Base-by-base conservation (phyloP, 2,888 invertebrate species). In the Orthosia incerta region DNA sequence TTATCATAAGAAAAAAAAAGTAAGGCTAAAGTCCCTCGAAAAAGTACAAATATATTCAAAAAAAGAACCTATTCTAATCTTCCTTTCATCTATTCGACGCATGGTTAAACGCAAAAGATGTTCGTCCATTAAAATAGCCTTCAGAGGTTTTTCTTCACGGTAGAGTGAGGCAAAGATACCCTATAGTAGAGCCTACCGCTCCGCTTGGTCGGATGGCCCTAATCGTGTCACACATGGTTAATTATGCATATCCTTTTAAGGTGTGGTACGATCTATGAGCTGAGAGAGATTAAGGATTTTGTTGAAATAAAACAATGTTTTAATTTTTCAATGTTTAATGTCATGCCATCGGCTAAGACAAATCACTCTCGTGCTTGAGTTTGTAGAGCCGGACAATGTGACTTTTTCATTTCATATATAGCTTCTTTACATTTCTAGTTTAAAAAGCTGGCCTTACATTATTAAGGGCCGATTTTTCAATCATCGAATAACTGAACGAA, bases 191-290 rank as follows among this genome's bases (percentile, higher is more conserved):
- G 77, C 82, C 86, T 86, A 83, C 79, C 80, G 86, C 91, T 91
- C 86, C 84, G 88, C 84, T 90, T 86, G 89, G 76, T 87, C 70
- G 89, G 87, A 86, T 86, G 88, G 82, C 83, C 90, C 90, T 93
- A 93, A 94, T 94, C 94, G 92, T 78, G 91, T 94, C 93, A 93
- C 92, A 92, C 92, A 93, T 92, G 93, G 90, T 93, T 94, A 94
- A 94, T 94, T 94, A 94, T 94, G 93, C 92, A 94, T 94, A 89
- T 88, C 92, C 92, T 90, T 91, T 91, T 89, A 88, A 83, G 77
- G 73, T 83, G 66, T 64, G 85, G 82, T 67, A 48, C 78, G 86
- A 84, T 72, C 39, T 26, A 70, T 13, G n/a, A 73, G 76, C 31
- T 59, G 13, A 20, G 0, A 9, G 57, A 53, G 23, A 12, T 9